These are phyloP conservation scores for Meteorus sp. DNA, from an alignment of 1,140 invertebrate genomes.

Conservation along the genomic window DNA sequence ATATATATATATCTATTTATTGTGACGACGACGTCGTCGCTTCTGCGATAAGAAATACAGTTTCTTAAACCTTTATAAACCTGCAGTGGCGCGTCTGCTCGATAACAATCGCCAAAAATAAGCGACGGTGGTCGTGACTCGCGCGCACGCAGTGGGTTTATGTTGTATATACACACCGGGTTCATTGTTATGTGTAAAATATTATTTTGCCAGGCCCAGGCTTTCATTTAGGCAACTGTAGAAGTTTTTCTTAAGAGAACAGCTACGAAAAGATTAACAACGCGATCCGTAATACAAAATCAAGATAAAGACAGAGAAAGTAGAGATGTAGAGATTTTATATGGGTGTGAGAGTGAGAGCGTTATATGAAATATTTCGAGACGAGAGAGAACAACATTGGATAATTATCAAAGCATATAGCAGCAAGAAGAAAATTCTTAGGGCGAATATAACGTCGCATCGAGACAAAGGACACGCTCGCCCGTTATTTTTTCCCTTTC, in stretches of 20 bases:
- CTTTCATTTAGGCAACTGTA: constrained; percentile 26
- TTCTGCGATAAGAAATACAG: constrained; percentile 16
- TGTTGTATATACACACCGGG: no score
- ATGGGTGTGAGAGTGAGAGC: constrained; percentile 2
- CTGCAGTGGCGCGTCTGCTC: constrained; percentile 22
- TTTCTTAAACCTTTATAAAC: constrained; percentile 28
- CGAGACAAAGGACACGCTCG: constrained; percentile 28
- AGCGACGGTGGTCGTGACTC: constrained; percentile 13
- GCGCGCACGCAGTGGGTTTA: no score
- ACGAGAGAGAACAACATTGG: constrained; percentile 21
- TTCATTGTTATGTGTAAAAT: constrained; percentile 31
- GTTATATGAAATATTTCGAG: no score
- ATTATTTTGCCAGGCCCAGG: constrained; percentile 29
- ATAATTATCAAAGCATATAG: constrained; percentile 30
- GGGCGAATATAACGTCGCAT: constrained; percentile 29
- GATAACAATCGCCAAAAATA: constrained; percentile 29
- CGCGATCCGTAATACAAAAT: no score
- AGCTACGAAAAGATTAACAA: no score
- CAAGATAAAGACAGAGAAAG: neutral
- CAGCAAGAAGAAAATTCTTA: constrained; percentile 27
- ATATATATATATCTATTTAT: no score
- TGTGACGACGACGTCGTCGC: constrained; percentile 10
- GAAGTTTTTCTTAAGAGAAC: neutral
- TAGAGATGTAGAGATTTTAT: neutral
- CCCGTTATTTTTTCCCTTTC: constrained; percentile 18